phyloP scores from a whole-genome alignment of 2,888 invertebrate genomes.

The Dichetophora obliterata region DNA sequence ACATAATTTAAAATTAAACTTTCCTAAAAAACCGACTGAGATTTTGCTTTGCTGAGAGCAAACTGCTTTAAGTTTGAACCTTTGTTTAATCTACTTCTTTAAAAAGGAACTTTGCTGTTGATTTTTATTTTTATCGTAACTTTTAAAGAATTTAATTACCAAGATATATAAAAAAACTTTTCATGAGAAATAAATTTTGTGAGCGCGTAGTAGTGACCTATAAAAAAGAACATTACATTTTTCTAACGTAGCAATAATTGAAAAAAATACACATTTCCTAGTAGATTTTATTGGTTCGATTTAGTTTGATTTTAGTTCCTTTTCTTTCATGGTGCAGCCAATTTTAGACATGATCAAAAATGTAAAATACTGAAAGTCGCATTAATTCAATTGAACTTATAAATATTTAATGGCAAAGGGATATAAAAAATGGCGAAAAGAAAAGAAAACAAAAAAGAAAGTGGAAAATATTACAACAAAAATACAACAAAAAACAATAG shows the following conservation, averaged over 20 bases:
- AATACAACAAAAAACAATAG: background rate
- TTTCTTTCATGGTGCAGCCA: background rate
- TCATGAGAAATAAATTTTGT: background rate
- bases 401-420: slow-evolving; percentile 21
- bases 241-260: background rate
- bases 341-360: background rate
- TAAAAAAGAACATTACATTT: background rate
- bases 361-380: slow-evolving; percentile 8
- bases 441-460: too few species aligned
- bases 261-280: background rate
- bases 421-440: background rate
- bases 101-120: too few species aligned
- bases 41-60: too few species aligned
- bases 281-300: background rate
- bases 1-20: too few species aligned
- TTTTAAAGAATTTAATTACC: too few species aligned
- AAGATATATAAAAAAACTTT: too few species aligned
- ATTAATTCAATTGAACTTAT: slow-evolving; percentile 16
- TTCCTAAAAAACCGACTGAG: too few species aligned
- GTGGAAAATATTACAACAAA: too few species aligned
- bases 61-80: too few species aligned
- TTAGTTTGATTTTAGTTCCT: background rate
- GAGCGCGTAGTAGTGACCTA: background rate
- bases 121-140: too few species aligned
- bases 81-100: too few species aligned